Conservation (phyloP, 2,797 vertebrate species). For the Poeciliopsis gracilis region DNA sequence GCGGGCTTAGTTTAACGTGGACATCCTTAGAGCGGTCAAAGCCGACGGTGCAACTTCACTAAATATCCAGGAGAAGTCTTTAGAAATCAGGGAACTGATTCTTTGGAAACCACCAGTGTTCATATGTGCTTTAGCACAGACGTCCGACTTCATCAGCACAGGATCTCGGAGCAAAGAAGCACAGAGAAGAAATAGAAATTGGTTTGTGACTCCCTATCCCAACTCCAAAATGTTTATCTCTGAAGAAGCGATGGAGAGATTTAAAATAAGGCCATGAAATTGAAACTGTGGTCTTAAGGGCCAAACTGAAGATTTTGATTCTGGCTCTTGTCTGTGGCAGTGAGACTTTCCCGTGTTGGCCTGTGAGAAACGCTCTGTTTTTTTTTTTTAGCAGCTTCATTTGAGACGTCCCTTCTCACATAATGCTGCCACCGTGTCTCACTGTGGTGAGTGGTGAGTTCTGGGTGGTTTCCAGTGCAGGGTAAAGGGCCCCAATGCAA, state of each 20-base stretch:
- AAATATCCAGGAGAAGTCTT: background rate
- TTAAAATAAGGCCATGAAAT: background rate
- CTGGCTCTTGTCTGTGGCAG: no score
- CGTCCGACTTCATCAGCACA: background rate
- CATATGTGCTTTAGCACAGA: background rate
- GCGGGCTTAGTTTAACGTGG: background rate
- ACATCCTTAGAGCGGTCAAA: background rate
- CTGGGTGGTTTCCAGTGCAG: background rate
- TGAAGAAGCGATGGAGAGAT: background rate
- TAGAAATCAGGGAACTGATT: background rate
- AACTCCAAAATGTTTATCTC: background rate
- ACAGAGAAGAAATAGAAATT: background rate
- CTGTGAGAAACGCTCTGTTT: background rate
- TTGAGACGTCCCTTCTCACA: background rate
- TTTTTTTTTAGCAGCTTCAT: background rate
- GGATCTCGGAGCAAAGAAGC: background rate
- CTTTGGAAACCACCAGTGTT: background rate
- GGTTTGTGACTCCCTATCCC: background rate
- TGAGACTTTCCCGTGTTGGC: background rate
- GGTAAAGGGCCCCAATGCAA: background rate
- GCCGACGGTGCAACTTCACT: background rate
- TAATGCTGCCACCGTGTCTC: background rate
- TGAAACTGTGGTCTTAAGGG: background rate
- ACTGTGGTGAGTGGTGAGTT: background rate
- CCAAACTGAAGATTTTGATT: background rate